Conservation (phyloP, 2,888 invertebrate genomes). For the Heliconius charithonia region DNA sequence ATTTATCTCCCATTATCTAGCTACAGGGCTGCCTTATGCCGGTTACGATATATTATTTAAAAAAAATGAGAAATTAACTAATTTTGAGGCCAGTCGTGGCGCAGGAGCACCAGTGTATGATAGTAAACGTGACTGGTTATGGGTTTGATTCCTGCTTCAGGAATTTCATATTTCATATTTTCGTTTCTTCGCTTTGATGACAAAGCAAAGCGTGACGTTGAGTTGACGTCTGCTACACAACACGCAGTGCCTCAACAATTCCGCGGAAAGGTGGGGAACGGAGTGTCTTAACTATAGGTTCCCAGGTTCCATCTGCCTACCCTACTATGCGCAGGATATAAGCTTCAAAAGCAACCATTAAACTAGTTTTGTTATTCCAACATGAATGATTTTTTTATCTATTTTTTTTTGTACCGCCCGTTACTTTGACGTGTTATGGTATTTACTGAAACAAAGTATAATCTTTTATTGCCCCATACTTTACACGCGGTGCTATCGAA, state of each 20-base stretch:
- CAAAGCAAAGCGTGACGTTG: neutral
- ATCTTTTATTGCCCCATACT: conserved; percentile 39
- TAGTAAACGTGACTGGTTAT: neutral
- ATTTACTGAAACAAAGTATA: conserved; percentile 18
- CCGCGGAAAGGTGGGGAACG: too few species aligned
- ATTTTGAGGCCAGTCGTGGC: neutral
- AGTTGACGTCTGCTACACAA: too few species aligned
- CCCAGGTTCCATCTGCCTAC: too few species aligned
- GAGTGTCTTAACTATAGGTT: too few species aligned
- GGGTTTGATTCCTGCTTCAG: neutral
- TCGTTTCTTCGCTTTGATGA: neutral
- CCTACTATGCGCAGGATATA: too few species aligned
- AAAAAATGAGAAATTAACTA: neutral
- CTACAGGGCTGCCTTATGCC: conserved; percentile 32
- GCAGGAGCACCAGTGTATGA: neutral
- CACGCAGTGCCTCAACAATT: too few species aligned
- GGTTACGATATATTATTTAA: neutral
- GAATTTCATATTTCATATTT: neutral
- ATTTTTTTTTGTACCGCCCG: conserved; percentile 37
- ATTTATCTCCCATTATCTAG: conserved; percentile 68
- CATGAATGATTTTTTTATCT: conserved; percentile 38
- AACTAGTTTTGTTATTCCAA: conserved; percentile 39
- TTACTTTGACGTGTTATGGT: conserved; percentile 50
- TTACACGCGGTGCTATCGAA: conserved; percentile 33
- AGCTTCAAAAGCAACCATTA: conserved; percentile 24